Evolutionary conservation across 2,797 vertebrate species (phyloP).

Genomic region (Agapornis canus): DNA sequence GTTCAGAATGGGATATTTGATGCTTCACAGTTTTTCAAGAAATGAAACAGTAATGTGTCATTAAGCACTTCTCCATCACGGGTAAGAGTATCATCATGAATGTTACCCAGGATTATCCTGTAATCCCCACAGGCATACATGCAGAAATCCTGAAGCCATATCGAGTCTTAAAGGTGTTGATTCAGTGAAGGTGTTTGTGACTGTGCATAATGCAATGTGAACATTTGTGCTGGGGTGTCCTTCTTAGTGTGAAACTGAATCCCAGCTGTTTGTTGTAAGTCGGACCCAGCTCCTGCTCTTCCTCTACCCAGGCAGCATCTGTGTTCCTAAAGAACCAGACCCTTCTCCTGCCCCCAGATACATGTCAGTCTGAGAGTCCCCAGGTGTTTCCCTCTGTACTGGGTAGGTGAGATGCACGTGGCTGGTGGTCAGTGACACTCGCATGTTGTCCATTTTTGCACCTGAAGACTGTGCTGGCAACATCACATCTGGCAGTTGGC

Average conservation of each 20-base stretch:
- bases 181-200: accelerated
- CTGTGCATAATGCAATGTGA: accelerated
- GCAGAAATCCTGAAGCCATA: accelerated
- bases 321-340: background rate
- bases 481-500: background rate
- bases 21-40: background rate
- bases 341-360: background rate
- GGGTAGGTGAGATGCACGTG: accelerated
- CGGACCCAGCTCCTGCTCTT: background rate
- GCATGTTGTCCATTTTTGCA: accelerated
- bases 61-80: background rate
- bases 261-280: background rate
- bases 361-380: background rate
- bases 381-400: accelerated
- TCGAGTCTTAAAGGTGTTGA: background rate
- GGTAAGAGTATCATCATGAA: accelerated
- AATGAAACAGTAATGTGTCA: background rate
- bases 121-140: accelerated
- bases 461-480: accelerated
- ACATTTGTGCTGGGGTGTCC: too few relatives aligned
- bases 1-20: background rate
- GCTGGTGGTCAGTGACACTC: accelerated
- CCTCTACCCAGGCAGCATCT: background rate
- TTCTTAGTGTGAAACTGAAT: background rate
- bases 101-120: background rate